Percentiles rank a stretch among this genome's conserved stretches.
Conservation (phyloP, 2,888 invertebrate species). For the Sphaerophoria taeniata region DNA sequence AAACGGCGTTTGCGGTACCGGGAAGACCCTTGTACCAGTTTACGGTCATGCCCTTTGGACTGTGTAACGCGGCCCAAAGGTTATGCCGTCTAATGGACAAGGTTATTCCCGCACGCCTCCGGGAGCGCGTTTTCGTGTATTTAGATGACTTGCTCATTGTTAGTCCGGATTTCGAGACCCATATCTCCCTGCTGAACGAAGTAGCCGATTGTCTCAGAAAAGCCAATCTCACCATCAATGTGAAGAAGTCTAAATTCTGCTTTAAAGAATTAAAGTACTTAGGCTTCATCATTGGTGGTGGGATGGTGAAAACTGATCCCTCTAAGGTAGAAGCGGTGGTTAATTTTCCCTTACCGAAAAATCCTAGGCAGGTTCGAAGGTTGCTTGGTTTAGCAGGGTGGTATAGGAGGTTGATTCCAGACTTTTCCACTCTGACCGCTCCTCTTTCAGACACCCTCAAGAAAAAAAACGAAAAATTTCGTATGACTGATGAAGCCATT, state of each 20-base stretch:
- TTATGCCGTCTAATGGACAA: constrained; percentile 64
- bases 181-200: constrained; percentile 47
- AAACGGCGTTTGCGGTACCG: constrained; percentile 57
- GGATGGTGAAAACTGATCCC: too few relatives aligned
- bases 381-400: too few relatives aligned
- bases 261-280: constrained; percentile 55
- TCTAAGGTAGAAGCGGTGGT: too few relatives aligned
- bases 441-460: background rate
- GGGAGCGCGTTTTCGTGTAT: constrained; percentile 57
- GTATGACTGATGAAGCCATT: constrained; percentile 22
- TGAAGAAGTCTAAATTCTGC: constrained; percentile 66
- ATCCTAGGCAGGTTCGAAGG: too few relatives aligned
- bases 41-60: constrained; percentile 66
- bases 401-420: too few relatives aligned
- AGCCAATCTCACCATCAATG: constrained; percentile 65
- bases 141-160: constrained; percentile 66
- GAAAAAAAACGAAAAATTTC: constrained; percentile 46
- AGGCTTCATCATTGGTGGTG: constrained; percentile 60
- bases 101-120: constrained; percentile 45
- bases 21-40: constrained; percentile 67
- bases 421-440: background rate
- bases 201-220: constrained; percentile 45
- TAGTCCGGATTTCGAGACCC: constrained; percentile 48
- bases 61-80: too few relatives aligned
- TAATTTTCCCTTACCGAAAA: too few relatives aligned